A percentile compares a stretch with the other conserved stretches of the same genome.
Evolutionary conservation across 1,140 invertebrate species (phyloP).

Genomic region (Neotoxoptera formosana): DNA sequence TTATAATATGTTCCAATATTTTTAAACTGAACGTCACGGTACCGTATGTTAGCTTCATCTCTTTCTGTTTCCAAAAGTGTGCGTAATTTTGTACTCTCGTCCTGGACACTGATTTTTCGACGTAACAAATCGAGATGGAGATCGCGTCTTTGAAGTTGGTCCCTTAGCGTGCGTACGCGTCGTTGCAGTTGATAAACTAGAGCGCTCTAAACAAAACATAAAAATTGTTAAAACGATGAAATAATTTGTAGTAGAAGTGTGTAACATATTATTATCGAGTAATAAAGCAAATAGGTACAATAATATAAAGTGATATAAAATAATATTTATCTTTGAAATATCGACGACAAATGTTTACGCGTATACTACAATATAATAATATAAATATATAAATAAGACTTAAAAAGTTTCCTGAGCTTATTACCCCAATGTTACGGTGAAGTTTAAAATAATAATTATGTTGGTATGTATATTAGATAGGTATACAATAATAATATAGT

Average conservation of each 20-base stretch:
- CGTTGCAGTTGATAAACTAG: constrained; percentile 85
- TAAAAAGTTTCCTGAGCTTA: neutral
- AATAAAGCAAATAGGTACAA: neutral
- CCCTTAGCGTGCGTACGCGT: constrained; percentile 79
- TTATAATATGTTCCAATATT: constrained; percentile 52
- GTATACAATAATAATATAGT: neutral
- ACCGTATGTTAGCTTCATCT: constrained; percentile 77
- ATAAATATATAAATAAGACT: neutral
- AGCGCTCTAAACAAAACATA: constrained; percentile 69
- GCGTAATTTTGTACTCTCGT: constrained; percentile 61
- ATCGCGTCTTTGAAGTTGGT: constrained; percentile 89
- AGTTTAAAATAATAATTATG: neutral
- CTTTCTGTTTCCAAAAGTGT: constrained; percentile 68
- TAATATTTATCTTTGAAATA: neutral
- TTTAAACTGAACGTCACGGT: constrained; percentile 28
- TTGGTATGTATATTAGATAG: neutral
- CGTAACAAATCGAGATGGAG: constrained; percentile 88
- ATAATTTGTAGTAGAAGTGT: neutral
- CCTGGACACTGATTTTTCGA: constrained; percentile 81
- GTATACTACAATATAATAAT: neutral
- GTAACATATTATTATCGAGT: neutral
- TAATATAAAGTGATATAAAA: neutral
- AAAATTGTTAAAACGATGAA: neutral
- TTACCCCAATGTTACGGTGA: constrained; percentile 4
- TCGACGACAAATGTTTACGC: neutral